phyloP scores from a whole-genome alignment of 1,140 invertebrate genomes.

The Episyrphus balteatus region DNA sequence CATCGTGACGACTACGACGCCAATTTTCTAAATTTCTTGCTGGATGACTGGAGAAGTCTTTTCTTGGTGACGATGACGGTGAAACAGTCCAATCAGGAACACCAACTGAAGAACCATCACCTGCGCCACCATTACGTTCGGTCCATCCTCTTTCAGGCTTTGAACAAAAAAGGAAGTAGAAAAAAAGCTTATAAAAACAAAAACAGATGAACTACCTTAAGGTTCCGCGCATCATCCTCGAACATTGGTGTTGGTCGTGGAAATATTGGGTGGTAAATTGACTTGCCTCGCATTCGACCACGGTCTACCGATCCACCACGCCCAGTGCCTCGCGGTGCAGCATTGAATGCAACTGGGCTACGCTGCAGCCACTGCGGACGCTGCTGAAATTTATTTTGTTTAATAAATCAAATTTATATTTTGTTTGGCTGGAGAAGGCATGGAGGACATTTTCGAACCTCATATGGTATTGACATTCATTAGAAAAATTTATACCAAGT shows the following conservation, averaged over 20 bases:
- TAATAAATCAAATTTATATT: too few relatives aligned
- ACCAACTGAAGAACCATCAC: slow-evolving; percentile 32
- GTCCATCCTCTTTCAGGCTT: slow-evolving; percentile 41
- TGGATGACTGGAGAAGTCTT: slow-evolving; percentile 44
- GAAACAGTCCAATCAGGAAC: slow-evolving; percentile 47
- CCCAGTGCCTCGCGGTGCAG: slow-evolving; percentile 36
- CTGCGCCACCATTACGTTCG: slow-evolving; percentile 49
- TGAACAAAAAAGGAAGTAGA: not conserved
- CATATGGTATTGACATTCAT: too few relatives aligned
- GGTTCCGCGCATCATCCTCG: slow-evolving; percentile 18
- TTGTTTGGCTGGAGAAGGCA: too few relatives aligned
- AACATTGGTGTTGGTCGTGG: slow-evolving; percentile 27
- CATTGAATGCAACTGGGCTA: slow-evolving; percentile 30
- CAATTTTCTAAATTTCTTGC: slow-evolving; percentile 50
- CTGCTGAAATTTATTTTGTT: slow-evolving; percentile 8
- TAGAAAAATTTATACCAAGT: too few relatives aligned
- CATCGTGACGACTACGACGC: slow-evolving; percentile 43
- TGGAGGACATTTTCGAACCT: too few relatives aligned
- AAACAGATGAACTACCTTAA: slow-evolving; percentile 15
- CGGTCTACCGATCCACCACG: slow-evolving; percentile 45
- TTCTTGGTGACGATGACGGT: slow-evolving; percentile 44
- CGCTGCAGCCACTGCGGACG: slow-evolving; percentile 47
- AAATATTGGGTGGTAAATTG: slow-evolving; percentile 32
- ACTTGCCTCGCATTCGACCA: slow-evolving; percentile 46
- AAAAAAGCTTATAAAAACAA: not conserved